Evolutionary conservation across 1,140 invertebrate species (phyloP).

Genomic region (Plectrocnemia conspersa): DNA sequence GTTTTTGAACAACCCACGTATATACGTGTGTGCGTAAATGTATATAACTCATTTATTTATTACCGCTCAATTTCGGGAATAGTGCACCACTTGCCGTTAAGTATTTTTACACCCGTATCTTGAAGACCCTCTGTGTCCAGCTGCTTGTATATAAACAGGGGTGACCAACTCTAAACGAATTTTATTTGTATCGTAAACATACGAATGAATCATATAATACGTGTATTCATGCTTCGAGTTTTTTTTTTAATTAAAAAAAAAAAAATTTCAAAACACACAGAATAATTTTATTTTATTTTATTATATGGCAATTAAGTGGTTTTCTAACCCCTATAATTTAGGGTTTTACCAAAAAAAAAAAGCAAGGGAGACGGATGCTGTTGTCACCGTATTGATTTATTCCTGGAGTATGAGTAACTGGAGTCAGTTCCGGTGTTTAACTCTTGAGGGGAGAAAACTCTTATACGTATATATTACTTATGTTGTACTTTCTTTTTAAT

Average conservation of each 20-base stretch:
- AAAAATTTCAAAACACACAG: not conserved
- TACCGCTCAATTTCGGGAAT: not conserved
- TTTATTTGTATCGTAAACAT: not conserved
- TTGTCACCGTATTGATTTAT: slow-evolving; percentile 29
- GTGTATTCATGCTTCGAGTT: not conserved
- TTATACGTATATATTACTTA: no score
- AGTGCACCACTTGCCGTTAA: slow-evolving; percentile 3
- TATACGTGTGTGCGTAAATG: no score
- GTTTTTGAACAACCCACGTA: not conserved
- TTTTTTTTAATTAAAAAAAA: no score
- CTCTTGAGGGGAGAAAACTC: slow-evolving; percentile 8
- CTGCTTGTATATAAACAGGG: slow-evolving; percentile 8
- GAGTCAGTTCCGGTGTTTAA: slow-evolving; percentile 17
- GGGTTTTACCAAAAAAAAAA: not conserved
- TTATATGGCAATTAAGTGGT: no score
- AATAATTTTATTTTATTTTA: not conserved
- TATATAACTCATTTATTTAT: no score
- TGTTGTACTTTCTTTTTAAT: no score
- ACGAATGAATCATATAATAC: not conserved
- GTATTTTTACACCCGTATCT: slow-evolving; percentile 7
- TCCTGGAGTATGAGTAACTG: slow-evolving; percentile 13
- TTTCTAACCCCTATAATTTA: not conserved
- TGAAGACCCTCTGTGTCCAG: slow-evolving; percentile 14
- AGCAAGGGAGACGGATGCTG: slow-evolving; percentile 16
- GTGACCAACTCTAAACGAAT: not conserved